Conservation (phyloP, 2,113 vertebrate genomes). For the Nesospiza acunhae region DNA sequence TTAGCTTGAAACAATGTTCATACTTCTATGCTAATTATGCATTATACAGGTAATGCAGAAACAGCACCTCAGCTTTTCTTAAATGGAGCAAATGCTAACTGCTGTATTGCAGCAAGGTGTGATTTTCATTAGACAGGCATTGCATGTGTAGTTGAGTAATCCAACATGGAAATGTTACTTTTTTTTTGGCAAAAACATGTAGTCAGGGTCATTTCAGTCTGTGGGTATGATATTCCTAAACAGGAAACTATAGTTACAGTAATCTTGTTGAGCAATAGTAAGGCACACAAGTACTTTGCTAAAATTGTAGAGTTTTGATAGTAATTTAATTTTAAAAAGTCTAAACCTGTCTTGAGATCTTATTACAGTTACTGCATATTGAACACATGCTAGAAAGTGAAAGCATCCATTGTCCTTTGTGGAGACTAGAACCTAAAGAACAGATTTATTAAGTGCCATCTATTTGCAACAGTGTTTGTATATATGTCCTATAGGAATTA, state of each 20-base stretch:
- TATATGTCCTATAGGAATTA: neutral
- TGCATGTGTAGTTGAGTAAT: neutral
- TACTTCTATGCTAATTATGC: neutral
- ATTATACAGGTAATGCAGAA: neutral
- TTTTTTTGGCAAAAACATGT: neutral
- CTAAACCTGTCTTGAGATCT: neutral
- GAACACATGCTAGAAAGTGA: neutral
- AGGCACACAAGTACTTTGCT: neutral
- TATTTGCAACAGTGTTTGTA: neutral
- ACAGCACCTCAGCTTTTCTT: neutral
- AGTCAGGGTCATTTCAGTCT: neutral
- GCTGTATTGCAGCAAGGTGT: neutral
- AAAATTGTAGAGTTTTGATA: neutral
- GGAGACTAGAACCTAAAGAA: neutral
- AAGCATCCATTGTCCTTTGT: neutral
- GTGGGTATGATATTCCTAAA: neutral
- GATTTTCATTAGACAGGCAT: neutral
- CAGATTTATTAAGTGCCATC: neutral
- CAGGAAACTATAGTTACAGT: neutral
- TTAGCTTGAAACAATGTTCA: neutral
- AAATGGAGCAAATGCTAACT: neutral
- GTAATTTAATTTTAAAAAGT: neutral
- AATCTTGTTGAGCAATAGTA: neutral
- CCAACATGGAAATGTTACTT: neutral
- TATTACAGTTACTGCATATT: neutral